Evolutionary conservation across 2,797 vertebrate species (phyloP).

Genomic region (Macropus fuliginosus): DNA sequence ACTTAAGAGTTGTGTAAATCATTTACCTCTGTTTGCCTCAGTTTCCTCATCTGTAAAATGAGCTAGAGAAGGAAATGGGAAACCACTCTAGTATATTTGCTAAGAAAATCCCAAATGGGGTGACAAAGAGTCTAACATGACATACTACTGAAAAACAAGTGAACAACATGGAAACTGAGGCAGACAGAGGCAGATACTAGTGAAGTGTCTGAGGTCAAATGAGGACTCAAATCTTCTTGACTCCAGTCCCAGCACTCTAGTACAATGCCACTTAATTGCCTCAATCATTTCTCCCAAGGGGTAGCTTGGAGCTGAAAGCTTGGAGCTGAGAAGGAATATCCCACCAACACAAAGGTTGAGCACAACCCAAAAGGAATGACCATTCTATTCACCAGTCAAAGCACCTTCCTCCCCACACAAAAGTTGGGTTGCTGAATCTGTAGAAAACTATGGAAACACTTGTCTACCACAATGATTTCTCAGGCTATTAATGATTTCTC

Average conservation of each 20-base stretch:
- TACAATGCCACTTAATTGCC: background rate
- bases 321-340: background rate
- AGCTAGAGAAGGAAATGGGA: background rate
- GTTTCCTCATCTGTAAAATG: background rate
- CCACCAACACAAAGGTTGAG: background rate
- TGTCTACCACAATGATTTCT: constrained; percentile 35
- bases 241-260: background rate
- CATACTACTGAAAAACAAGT: background rate
- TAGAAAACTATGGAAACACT: constrained; percentile 40
- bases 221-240: background rate
- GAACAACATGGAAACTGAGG: background rate
- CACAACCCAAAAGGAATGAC: background rate
- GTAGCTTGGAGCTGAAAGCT: background rate
- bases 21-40: background rate
- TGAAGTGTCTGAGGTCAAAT: background rate
- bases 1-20: background rate
- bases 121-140: background rate
- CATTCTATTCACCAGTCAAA: background rate
- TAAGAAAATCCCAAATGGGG: background rate
- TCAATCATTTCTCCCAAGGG: background rate
- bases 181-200: background rate
- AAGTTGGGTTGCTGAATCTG: background rate
- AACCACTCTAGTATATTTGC: background rate
- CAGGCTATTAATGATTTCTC: constrained; percentile 58
- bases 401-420: background rate